Evolutionary conservation across 2,888 invertebrate genomes (phyloP).

Genomic region (Cheilosia soror): DNA sequence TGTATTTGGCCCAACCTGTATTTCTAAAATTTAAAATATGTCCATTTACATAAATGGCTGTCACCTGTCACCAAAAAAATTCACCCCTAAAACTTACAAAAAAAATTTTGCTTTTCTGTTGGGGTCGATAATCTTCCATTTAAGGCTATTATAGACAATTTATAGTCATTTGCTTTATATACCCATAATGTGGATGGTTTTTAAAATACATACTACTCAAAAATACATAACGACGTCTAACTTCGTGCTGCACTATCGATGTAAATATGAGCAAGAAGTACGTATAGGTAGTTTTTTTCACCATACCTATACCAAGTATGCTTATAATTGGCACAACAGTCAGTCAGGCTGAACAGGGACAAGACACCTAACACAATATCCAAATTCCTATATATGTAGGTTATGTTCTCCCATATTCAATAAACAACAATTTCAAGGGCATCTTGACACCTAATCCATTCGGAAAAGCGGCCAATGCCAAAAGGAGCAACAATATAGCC

Average conservation of each 20-base stretch:
- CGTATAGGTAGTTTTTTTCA: background rate
- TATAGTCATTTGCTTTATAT: slow-evolving; percentile 39
- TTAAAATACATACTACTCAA: too few relatives aligned
- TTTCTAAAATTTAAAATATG: too few relatives aligned
- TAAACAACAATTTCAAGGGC: slow-evolving; percentile 48
- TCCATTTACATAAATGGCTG: too few relatives aligned
- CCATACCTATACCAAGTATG: background rate
- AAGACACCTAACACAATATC: background rate
- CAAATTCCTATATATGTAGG: too few relatives aligned
- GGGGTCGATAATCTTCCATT: background rate
- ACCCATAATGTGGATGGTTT: too few relatives aligned
- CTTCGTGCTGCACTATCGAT: background rate
- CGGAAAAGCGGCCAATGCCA: slow-evolving; percentile 21
- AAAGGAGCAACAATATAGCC: slow-evolving; percentile 4
- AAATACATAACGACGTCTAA: too few relatives aligned
- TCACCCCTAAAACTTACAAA: background rate
- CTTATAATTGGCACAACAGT: background rate
- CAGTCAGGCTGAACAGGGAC: background rate
- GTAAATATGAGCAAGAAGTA: slow-evolving; percentile 2
- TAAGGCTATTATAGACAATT: slow-evolving; percentile 44
- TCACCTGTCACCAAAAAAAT: background rate
- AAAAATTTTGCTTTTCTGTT: background rate
- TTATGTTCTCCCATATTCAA: background rate
- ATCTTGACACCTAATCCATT: slow-evolving; percentile 67
- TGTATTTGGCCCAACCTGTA: too few relatives aligned